Conservation (phyloP, 2,797 vertebrate genomes). For the Takifugu ocellatus region DNA sequence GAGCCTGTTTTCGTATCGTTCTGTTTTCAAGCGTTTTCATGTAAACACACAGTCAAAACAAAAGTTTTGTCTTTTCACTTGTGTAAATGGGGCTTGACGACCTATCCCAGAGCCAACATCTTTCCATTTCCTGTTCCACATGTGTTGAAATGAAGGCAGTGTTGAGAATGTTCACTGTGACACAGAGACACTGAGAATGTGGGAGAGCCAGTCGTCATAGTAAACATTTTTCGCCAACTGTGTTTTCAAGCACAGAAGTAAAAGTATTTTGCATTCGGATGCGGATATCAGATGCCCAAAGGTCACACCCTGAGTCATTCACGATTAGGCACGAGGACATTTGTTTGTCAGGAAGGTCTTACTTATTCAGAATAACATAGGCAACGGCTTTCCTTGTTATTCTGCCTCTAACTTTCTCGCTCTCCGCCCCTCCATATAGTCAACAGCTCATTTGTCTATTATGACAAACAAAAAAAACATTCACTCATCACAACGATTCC, state of each 20-base stretch:
- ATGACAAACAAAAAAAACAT: constrained; percentile 51
- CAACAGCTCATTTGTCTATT: constrained; percentile 38
- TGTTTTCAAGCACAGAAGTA: constrained; percentile 12
- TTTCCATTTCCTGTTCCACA: constrained; percentile 33
- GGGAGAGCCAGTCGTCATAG: constrained; percentile 45
- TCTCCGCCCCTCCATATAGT: constrained; percentile 8
- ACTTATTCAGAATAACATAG: constrained; percentile 28
- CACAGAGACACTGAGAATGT: constrained; percentile 37
- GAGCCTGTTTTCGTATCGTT: too few relatives aligned
- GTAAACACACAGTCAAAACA: not conserved
- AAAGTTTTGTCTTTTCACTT: not conserved
- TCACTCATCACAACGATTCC: constrained; percentile 34
- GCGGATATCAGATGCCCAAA: constrained; percentile 17
- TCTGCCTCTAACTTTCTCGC: constrained; percentile 11
- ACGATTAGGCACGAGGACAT: constrained; percentile 3
- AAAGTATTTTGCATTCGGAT: constrained; percentile 12
- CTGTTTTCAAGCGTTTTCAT: too few relatives aligned
- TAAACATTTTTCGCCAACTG: constrained; percentile 28
- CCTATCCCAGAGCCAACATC: too few relatives aligned
- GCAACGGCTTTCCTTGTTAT: constrained; percentile 1
- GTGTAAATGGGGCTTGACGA: too few relatives aligned
- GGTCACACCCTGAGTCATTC: constrained; percentile 18
- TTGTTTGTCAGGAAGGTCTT: constrained; percentile 47
- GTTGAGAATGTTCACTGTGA: constrained; percentile 39
- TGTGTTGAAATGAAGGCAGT: constrained; percentile 18